phyloP scores from a whole-genome alignment of 2,888 invertebrate genomes.

The Plebejus melissa region DNA sequence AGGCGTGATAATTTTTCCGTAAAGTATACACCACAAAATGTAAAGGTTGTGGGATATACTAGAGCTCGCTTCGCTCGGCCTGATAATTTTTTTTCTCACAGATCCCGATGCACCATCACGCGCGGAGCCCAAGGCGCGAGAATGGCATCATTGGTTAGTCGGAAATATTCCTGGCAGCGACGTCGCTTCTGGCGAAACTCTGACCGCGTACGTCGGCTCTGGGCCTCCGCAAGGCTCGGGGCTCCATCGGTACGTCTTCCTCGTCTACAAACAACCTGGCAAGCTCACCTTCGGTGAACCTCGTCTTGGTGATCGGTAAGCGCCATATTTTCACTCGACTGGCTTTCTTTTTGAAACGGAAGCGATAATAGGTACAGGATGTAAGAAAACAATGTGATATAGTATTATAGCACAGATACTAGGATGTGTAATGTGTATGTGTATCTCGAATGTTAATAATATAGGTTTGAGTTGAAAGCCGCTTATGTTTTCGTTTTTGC shows the following conservation, averaged over 20 bases:
- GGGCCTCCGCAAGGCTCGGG: constrained; percentile 89
- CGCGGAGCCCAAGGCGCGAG: constrained; percentile 85
- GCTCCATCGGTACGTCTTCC: constrained; percentile 88
- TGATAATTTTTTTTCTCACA: constrained; percentile 39
- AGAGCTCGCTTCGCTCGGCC: too few relatives aligned
- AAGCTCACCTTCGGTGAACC: constrained; percentile 78
- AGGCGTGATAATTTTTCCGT: too few relatives aligned
- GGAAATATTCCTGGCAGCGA: constrained; percentile 88
- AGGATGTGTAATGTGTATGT: too few relatives aligned
- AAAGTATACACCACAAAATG: too few relatives aligned
- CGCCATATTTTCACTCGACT: constrained; percentile 17
- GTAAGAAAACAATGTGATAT: too few relatives aligned
- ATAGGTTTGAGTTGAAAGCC: too few relatives aligned
- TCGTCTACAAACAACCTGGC: constrained; percentile 85
- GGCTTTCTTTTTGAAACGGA: too few relatives aligned
- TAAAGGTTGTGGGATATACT: too few relatives aligned
- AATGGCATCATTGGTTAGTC: constrained; percentile 95
- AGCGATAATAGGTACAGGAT: too few relatives aligned
- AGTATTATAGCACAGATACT: too few relatives aligned
- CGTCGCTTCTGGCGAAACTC: constrained; percentile 83
- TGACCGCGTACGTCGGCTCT: constrained; percentile 89
- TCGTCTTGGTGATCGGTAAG: constrained; percentile 71
- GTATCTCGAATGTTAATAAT: too few relatives aligned
- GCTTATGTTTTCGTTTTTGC: too few relatives aligned
- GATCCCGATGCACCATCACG: constrained; percentile 96